Conservation (phyloP, 2,113 vertebrate species). For the pig (Sus scrofa) region T2T-Sscrofa CM000830.6:124042501-124043000, state of each 20-base stretch:
- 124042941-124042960: background rate
- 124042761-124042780: background rate
- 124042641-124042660: background rate
- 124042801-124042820: background rate
- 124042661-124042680: background rate
- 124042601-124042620: background rate
- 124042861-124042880: background rate
- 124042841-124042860: background rate
- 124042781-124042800: background rate
- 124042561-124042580: background rate
- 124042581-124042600: conserved; percentile 37
- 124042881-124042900: background rate
- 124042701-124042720: background rate
- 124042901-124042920: background rate
- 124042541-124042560: background rate
- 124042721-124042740: background rate
- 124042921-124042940: background rate
- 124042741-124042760: background rate
- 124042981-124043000: background rate
- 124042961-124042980: background rate
- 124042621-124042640: background rate
- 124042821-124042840: background rate
- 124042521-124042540: background rate
- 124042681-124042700: background rate
- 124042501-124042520: background rate